These are phyloP conservation scores for Platysteira castanea DNA, from an alignment of 2,113 vertebrate species.

Conservation along the genomic window DNA sequence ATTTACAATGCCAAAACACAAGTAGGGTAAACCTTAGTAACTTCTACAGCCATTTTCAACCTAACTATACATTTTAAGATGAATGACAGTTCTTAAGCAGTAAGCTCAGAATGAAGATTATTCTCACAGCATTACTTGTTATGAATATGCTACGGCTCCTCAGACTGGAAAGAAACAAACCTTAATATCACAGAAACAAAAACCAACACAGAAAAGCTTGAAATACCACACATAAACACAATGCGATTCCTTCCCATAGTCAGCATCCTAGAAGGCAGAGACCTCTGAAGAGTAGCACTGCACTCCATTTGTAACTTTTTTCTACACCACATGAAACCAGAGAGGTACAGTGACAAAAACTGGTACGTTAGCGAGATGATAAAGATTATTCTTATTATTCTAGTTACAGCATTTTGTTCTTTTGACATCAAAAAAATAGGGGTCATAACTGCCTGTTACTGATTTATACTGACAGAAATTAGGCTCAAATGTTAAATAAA, in stretches of 20 bases:
- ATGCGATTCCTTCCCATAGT: not conserved
- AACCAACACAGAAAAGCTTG: not conserved
- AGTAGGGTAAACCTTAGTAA: not conserved
- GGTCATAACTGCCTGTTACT: not conserved
- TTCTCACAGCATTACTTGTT: slow-evolving; percentile 3
- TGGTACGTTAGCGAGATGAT: not conserved
- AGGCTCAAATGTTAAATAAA: slow-evolving; percentile 29
- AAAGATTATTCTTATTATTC: not conserved
- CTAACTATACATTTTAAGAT: not conserved
- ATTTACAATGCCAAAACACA: not conserved
- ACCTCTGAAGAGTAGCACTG: not conserved
- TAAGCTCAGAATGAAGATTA: not conserved
- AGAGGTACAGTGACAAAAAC: not conserved
- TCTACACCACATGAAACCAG: not conserved
- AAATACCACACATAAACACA: not conserved
- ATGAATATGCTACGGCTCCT: not conserved
- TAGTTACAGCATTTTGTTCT: not conserved
- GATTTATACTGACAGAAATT: slow-evolving; percentile 29
- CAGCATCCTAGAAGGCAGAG: not conserved
- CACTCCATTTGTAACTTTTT: not conserved
- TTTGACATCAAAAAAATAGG: not conserved
- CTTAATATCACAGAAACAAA: not conserved
- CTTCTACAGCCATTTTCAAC: slow-evolving; percentile 12
- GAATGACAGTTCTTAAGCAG: not conserved
- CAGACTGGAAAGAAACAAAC: not conserved